Base-by-base conservation (phyloP, 2,888 invertebrate genomes). In the Drosophila dives region DNA sequence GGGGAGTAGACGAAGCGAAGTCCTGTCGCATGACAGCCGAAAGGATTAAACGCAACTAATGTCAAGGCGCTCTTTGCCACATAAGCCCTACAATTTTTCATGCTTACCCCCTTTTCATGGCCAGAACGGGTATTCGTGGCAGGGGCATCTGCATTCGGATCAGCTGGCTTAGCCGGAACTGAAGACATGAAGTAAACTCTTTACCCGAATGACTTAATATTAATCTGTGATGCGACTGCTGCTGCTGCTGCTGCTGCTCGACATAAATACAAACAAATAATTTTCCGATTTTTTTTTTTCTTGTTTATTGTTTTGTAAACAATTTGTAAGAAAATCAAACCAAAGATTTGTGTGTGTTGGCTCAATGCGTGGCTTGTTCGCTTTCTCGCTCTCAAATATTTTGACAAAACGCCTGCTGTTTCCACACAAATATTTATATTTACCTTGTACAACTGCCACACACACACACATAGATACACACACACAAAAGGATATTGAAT, bases 321-420 rank as follows among this genome's bases (percentile, higher is more conserved):
- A 89, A 79, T 86, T 79, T 79, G 83, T 80, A 71, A 58, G 80
- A 81, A 75, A 77, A 79, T 71, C 73, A 75, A 88, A 80, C 64
- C 84, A 63, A 77, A 64, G 77, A 76, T 66, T 80, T 80, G 81
- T 72, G 81, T 72, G 29, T 61, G n/a, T 65, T 54, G 33, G 45
- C 29, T 54, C 54, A 53, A 45, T 20, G 15, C 20, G 42, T 20
- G 45, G 8, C 20, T 45, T 20, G 20, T 15, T 45, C 45, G 15
- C 8, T 45, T 29, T 29, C 29, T 29, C 29, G 29, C 49, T 49
- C 7, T 33, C 90, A 91, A 91, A 91, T 91, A 88, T 91, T 91
- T 86, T 91, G 91, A 91, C 91, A 91, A 91, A 91, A 90, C 89
- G 92, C 92, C 91, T 89, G 91, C 91, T 91, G 91, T 87, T 89